A percentile compares a stretch with the other conserved stretches of the same genome.
Evolutionary conservation across 2,888 invertebrate species (phyloP).

Genomic region (Stenodera caucasica): DNA sequence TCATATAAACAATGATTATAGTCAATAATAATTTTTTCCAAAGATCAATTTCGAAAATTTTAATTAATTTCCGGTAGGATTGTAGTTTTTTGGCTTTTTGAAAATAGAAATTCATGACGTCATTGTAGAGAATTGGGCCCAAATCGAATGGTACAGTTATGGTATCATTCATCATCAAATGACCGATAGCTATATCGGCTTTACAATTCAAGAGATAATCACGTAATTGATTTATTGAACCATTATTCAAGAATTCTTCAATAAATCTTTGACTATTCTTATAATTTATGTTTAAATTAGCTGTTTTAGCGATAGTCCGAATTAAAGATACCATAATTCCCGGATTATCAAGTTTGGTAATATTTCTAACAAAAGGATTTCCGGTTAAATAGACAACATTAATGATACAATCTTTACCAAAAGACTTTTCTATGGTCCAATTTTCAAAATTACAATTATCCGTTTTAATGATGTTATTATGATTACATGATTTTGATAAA

Average conservation of each 20-base stretch:
- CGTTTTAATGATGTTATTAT: not conserved
- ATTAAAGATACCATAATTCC: conserved; percentile 27
- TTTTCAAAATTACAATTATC: not conserved
- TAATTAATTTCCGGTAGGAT: conserved; percentile 27
- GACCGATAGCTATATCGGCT: conserved; percentile 32
- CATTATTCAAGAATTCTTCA: conserved; percentile 6
- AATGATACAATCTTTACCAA: not conserved
- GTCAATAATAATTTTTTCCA: conserved; percentile 18
- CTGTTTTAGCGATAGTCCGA: not conserved
- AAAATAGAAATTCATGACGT: conserved; percentile 16
- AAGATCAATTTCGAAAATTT: conserved; percentile 20
- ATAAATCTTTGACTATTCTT: not conserved
- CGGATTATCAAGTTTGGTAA: conserved; percentile 10
- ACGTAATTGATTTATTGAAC: not conserved
- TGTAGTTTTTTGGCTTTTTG: conserved; percentile 21
- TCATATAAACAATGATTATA: not conserved
- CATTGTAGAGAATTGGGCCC: conserved; percentile 32
- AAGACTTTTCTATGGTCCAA: not conserved
- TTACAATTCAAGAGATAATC: not conserved
- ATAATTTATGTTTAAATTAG: conserved; percentile 5
- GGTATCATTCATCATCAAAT: conserved; percentile 32
- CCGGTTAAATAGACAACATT: conserved; percentile 11
- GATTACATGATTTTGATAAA: not conserved
- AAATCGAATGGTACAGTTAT: conserved; percentile 26
- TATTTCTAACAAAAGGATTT: conserved; percentile 15